Percentiles rank a stretch among this genome's conserved stretches.
Evolutionary conservation across 2,113 vertebrate genomes (phyloP).

Genomic region (Hucho hucho): DNA sequence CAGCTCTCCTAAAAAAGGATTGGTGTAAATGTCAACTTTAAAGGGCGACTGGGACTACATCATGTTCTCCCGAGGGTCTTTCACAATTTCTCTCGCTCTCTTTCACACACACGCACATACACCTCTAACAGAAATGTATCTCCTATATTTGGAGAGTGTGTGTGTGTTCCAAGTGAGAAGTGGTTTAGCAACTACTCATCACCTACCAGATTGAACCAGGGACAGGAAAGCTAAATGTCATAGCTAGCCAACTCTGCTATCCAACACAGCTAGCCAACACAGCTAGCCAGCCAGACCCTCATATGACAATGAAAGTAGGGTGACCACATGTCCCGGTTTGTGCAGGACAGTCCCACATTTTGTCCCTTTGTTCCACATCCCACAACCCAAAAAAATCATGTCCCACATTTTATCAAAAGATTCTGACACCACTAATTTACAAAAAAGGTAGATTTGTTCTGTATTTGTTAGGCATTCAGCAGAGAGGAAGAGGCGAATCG

Average conservation of each 20-base stretch:
- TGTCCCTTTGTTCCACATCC: too few species aligned
- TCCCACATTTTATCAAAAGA: too few species aligned
- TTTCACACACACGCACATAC: neutral
- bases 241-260: neutral
- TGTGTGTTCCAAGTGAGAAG: neutral
- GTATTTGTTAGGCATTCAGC: too few species aligned
- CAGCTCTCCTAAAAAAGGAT: conserved; percentile 56
- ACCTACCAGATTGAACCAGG: neutral
- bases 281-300: too few species aligned
- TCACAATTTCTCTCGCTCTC: neutral
- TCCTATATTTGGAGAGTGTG: neutral
- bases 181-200: neutral
- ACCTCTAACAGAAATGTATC: neutral
- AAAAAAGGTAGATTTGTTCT: too few species aligned
- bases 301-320: too few species aligned
- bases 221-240: neutral
- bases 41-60: conserved; percentile 18
- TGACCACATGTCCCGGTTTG: too few species aligned
- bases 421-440: too few species aligned
- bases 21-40: conserved; percentile 49
- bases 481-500: too few species aligned
- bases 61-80: neutral
- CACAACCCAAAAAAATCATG: too few species aligned
- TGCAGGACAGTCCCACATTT: too few species aligned
- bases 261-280: too few species aligned